Evolutionary conservation across 2,113 vertebrate species (phyloP).

Genomic region (Notiomystis cincta): DNA sequence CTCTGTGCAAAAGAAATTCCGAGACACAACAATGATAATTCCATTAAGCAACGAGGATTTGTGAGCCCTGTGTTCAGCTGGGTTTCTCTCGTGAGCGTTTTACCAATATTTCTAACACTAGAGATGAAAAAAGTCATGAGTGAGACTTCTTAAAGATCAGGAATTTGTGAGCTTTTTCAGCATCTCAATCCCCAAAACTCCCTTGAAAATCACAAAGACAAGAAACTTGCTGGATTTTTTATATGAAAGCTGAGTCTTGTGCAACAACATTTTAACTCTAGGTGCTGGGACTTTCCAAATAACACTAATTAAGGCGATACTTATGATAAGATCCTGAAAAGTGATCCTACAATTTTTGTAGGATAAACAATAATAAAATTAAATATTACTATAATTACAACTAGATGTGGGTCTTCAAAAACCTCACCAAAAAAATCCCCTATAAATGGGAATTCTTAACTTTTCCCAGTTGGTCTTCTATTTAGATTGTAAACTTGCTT

Average conservation of each 20-base stretch:
- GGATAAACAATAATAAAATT: neutral
- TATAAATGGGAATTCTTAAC: neutral
- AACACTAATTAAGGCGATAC: neutral
- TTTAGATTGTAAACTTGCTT: neutral
- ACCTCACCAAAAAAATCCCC: neutral
- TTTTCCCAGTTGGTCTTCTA: neutral
- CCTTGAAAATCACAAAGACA: neutral
- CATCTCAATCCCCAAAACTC: neutral
- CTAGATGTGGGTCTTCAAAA: neutral
- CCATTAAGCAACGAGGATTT: neutral
- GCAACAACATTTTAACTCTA: neutral
- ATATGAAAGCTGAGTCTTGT: neutral
- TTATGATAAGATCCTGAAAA: neutral
- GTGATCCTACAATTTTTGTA: neutral
- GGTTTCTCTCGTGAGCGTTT: neutral
- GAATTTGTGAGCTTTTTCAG: neutral
- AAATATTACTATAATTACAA: neutral
- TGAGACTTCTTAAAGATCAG: neutral
- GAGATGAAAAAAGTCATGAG: neutral
- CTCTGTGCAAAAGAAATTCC: neutral
- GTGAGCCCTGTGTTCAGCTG: neutral
- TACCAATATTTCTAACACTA: neutral
- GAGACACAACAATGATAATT: neutral
- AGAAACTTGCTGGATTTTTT: neutral
- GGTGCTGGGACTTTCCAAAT: slow-evolving; percentile 31